phyloP scores from a whole-genome alignment of 2,888 invertebrate species.

The Eubasilissa splendida region DNA sequence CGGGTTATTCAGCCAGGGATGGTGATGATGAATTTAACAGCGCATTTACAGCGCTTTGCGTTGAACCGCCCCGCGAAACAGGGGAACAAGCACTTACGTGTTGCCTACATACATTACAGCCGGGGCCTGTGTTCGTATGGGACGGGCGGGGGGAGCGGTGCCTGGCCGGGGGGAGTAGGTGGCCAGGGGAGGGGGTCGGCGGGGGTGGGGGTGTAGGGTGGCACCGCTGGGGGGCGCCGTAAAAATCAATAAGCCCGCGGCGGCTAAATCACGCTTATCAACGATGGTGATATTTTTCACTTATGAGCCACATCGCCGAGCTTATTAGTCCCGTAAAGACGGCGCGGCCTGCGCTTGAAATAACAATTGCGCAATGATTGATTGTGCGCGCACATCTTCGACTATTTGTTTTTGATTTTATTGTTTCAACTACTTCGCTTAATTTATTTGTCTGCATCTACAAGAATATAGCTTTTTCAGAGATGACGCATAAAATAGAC shows the following conservation, averaged over 20 bases:
- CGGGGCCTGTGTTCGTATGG: slow-evolving; percentile 48
- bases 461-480: no score
- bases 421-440: no score
- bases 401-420: no score
- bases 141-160: slow-evolving; percentile 27
- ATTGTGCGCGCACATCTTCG: no score
- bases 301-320: slow-evolving; percentile 58
- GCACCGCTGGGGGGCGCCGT: slow-evolving; percentile 63
- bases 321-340: neutral
- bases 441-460: no score
- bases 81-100: slow-evolving; percentile 59
- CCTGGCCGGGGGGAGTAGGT: neutral
- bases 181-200: slow-evolving; percentile 21
- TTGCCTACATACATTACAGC: slow-evolving; percentile 58
- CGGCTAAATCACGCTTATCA: slow-evolving; percentile 83
- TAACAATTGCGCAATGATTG: no score
- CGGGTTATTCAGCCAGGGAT: no score
- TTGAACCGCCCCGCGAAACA: slow-evolving; percentile 61
- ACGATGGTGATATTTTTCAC: slow-evolving; percentile 73
- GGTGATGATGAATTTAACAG: neutral
- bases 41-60: neutral
- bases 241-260: slow-evolving; percentile 80
- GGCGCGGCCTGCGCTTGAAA: no score
- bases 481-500: no score
- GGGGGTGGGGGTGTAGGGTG: slow-evolving; percentile 58